A percentile compares a stretch with the other conserved stretches of the same genome.
Evolutionary conservation across 1,140 invertebrate species (phyloP).

Genomic region (Cataglyphis hispanica): DNA sequence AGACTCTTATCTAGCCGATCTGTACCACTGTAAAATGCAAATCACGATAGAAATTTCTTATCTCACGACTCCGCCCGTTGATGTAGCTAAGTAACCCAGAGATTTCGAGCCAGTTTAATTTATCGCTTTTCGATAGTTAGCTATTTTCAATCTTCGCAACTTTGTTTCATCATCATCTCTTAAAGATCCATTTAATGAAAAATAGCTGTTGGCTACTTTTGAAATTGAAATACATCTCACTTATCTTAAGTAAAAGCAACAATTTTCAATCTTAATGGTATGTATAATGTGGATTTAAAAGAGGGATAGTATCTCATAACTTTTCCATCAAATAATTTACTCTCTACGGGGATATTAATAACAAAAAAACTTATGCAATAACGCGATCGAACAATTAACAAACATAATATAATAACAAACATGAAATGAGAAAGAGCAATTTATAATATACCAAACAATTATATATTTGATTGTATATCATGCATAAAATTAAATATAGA

Average conservation of each 20-base stretch:
- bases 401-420: not conserved
- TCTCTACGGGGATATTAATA: not conserved
- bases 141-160: slow-evolving; percentile 59
- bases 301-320: not conserved
- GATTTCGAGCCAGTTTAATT: slow-evolving; percentile 54
- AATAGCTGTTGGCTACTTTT: slow-evolving; percentile 52
- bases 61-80: slow-evolving; percentile 38
- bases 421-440: not conserved
- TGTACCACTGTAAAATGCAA: slow-evolving; percentile 58
- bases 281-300: not conserved
- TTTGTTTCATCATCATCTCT: slow-evolving; percentile 22
- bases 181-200: slow-evolving; percentile 52
- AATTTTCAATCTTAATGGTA: not conserved
- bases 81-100: slow-evolving; percentile 15
- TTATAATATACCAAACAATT: not conserved
- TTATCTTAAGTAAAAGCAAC: slow-evolving; percentile 16
- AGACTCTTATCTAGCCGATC: slow-evolving; percentile 57
- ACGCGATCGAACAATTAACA: too few species aligned
- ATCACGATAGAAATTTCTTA: slow-evolving; percentile 61
- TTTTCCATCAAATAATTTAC: not conserved
- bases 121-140: slow-evolving; percentile 56
- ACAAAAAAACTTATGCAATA: not conserved
- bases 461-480: not conserved
- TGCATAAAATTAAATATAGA: slow-evolving; percentile 1
- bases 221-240: slow-evolving; percentile 36